Conservation (phyloP, 2,888 invertebrate genomes). For the Harpalus rufipes region DNA sequence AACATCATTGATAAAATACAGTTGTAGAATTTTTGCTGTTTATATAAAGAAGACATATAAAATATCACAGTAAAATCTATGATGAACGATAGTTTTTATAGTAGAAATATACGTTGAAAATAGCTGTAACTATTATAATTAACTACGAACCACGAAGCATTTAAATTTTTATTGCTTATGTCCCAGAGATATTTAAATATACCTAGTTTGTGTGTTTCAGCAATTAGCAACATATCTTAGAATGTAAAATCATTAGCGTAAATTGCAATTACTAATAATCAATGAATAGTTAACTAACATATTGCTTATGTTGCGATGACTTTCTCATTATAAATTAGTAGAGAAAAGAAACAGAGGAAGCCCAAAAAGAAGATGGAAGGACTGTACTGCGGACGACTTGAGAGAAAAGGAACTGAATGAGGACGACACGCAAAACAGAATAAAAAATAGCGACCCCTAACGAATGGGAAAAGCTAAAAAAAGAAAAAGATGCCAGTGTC, state of each 20-base stretch:
- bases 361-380: too few species aligned
- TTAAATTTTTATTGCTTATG: background rate
- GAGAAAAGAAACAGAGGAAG: too few species aligned
- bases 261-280: background rate
- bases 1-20: too few species aligned
- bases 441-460: too few species aligned
- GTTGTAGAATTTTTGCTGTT: too few species aligned
- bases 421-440: too few species aligned
- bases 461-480: too few species aligned
- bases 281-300: background rate
- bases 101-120: background rate
- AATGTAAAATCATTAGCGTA: background rate
- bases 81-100: background rate
- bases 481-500: too few species aligned
- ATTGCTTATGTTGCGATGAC: background rate
- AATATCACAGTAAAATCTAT: background rate
- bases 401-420: too few species aligned
- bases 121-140: background rate
- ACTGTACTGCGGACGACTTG: too few species aligned
- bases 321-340: background rate
- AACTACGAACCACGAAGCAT: background rate
- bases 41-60: too few species aligned
- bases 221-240: background rate
- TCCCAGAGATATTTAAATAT: background rate
- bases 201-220: background rate